A percentile compares a stretch with the other conserved stretches of the same genome.
Conservation (phyloP, 2,797 vertebrate species). For the Enteromius viviparus region DNA sequence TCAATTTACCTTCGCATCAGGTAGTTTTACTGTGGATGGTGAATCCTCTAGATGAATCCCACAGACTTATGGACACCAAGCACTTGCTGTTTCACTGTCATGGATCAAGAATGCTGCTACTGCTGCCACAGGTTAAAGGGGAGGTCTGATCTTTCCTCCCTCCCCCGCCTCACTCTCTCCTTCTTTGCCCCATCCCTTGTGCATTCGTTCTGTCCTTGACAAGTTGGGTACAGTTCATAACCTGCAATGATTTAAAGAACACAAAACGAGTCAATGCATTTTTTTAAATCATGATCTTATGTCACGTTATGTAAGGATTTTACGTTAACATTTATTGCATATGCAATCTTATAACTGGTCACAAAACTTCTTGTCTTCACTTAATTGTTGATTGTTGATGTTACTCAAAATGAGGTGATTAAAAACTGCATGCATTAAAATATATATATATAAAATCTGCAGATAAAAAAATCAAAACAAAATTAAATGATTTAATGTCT, state of each 20-base stretch:
- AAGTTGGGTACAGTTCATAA: conserved; percentile 34
- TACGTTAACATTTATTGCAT: background rate
- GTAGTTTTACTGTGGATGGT: background rate
- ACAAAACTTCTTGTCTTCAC: background rate
- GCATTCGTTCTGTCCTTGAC: conserved; percentile 46
- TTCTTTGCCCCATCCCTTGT: conserved; percentile 41
- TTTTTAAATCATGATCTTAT: background rate
- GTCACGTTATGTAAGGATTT: background rate
- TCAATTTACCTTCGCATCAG: conserved; percentile 42
- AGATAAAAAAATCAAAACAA: background rate
- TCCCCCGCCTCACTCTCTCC: conserved; percentile 50
- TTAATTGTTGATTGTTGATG: background rate
- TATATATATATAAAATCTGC: background rate
- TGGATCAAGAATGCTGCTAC: conserved; percentile 66
- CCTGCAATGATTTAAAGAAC: conserved; percentile 21
- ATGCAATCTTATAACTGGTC: background rate
- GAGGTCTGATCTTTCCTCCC: conserved; percentile 61
- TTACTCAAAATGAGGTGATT: background rate
- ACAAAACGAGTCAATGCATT: background rate
- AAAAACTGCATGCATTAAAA: background rate
- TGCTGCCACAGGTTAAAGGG: conserved; percentile 59
- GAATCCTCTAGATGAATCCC: conserved; percentile 15
- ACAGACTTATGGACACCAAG: conserved; percentile 48
- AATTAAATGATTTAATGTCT: background rate
- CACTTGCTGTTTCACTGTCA: conserved; percentile 64